These are phyloP conservation scores for Latrodectus geometricus DNA, from an alignment of 1,140 invertebrate species.

Conservation along the genomic window DNA sequence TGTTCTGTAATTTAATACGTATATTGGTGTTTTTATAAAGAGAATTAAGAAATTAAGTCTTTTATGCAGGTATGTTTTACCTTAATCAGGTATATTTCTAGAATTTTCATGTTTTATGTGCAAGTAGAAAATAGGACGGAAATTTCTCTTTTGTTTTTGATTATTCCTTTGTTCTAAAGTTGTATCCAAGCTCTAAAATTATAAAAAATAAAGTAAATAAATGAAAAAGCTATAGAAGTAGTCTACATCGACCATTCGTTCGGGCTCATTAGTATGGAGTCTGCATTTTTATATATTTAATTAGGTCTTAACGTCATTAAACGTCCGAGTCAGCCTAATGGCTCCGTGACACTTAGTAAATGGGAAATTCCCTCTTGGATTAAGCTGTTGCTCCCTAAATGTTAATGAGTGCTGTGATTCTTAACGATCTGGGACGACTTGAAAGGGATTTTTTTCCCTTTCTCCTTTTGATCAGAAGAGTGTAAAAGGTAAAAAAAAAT, in stretches of 20 bases:
- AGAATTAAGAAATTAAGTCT: no score
- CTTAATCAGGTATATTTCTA: no score
- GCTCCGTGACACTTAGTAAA: constrained; percentile 15
- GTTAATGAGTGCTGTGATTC: constrained; percentile 48
- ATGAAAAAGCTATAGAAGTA: no score
- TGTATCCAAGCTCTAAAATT: no score
- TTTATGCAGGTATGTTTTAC: no score
- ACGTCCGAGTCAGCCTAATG: constrained; percentile 19
- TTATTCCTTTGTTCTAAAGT: no score
- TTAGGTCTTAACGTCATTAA: constrained; percentile 22
- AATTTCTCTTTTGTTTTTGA: no score
- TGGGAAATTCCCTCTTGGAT: background rate
- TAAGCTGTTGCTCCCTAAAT: constrained; percentile 26
- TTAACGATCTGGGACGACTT: constrained; percentile 38
- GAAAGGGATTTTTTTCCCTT: background rate
- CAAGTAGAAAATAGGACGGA: no score
- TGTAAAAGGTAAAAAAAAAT: background rate
- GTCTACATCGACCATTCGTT: background rate
- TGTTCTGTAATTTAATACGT: no score
- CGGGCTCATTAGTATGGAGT: constrained; percentile 32
- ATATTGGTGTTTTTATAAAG: no score
- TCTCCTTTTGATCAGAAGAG: background rate
- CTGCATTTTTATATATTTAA: constrained; percentile 41
- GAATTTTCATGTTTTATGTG: no score
- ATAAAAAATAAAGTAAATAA: no score